Base-by-base conservation (phyloP, 2,888 invertebrate species). In the Apocheima hispidaria region DNA sequence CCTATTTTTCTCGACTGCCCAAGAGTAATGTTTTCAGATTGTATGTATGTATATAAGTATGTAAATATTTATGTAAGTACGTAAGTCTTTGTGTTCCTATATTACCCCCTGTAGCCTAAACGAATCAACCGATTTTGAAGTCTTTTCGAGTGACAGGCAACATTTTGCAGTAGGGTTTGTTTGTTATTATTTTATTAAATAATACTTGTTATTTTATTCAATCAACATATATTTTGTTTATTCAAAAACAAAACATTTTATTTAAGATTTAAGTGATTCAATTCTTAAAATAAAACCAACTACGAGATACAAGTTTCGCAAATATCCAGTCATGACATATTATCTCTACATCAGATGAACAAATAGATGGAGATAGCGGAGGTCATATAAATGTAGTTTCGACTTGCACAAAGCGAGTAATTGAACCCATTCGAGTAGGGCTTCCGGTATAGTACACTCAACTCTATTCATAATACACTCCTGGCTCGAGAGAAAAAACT, bases 391-490 rank as follows among this genome's bases (percentile, higher is more conserved):
- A 49, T 49, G 50, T 50, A 26, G 46, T 51, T 33, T 51, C 14
- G 23, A 52, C 26, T 46, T 41, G 51, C 33, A 55, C 62, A 50
- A 62, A 43, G 62, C 68, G 58, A 61, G 65, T 63, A 67, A 68
- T 70, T 69, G 68, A 68, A 65, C 63, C 53, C 60, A 62, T 65
- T 73, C 63, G 62, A 40, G 40, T 55, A 69, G 62, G 57, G 52
- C 60, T 63, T 66, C 66, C 63, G 63, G 60, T 51, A 51, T 35
- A 38, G 43, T 55, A 35, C 40, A 55, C 46, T 56, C 46, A 28
- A 52, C 40, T 52, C 44, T 52, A 55, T 51, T 30, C 38, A 54
- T 50, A 60, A 26, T 4, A 4, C 2, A 38, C 18, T 18, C 12
- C 57, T 44, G 20, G 21, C 38, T 28, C 36, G 44, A 51, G 14